Evolutionary conservation across 2,888 invertebrate species (phyloP).

Genomic region (Crematogaster levior): DNA sequence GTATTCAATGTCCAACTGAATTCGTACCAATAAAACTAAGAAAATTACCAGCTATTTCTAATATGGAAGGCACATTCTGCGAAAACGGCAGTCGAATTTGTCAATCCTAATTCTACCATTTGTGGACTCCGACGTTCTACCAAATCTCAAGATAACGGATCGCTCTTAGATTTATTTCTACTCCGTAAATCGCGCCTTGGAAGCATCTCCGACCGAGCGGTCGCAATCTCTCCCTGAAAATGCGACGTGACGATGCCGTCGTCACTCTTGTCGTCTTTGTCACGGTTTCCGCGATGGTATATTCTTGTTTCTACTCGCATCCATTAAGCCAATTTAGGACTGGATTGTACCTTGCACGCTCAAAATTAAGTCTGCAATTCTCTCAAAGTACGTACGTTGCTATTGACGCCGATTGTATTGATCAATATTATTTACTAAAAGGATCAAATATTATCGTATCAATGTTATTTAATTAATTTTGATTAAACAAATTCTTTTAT

Average conservation of each 20-base stretch:
- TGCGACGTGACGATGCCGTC: conserved; percentile 33
- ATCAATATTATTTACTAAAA: neutral
- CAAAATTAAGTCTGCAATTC: conserved; percentile 41
- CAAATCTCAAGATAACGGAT: conserved; percentile 49
- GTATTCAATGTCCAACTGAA: neutral
- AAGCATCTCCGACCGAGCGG: conserved; percentile 9
- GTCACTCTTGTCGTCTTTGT: conserved; percentile 13
- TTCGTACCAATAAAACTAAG: neutral
- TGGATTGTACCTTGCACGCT: conserved; percentile 20
- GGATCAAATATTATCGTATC: neutral
- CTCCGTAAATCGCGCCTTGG: conserved; percentile 46
- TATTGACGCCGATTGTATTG: neutral
- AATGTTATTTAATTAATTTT: neutral
- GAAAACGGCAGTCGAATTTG: conserved; percentile 33
- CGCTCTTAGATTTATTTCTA: conserved; percentile 44
- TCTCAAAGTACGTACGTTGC: conserved; percentile 40
- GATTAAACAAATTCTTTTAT: neutral
- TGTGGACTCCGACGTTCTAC: conserved; percentile 33
- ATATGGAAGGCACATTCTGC: neutral
- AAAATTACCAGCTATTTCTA: conserved; percentile 3
- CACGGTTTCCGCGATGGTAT: neutral
- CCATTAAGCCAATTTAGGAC: conserved; percentile 59
- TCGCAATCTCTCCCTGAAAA: conserved; percentile 28
- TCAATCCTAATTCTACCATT: conserved; percentile 40
- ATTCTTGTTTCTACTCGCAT: conserved; percentile 37